phyloP scores from a whole-genome alignment of 1,140 invertebrate genomes.

The Ceratina australensis region DNA sequence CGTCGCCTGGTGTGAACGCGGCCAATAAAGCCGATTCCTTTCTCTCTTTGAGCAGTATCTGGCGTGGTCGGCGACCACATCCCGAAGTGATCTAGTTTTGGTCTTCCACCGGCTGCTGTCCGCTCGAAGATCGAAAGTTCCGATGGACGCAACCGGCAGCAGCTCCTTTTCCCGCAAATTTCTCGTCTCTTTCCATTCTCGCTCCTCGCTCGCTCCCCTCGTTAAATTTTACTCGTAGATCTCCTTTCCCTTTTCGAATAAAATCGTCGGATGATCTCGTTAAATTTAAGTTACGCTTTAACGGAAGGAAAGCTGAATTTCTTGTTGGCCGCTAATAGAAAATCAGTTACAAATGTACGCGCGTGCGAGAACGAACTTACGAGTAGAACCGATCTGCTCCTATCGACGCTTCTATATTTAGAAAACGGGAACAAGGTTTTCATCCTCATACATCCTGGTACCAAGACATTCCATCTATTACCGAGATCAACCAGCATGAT shows the following conservation, averaged over 20 bases:
- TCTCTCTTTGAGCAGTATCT: conserved; percentile 44
- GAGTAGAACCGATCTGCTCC: conserved; percentile 19
- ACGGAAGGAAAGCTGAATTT: neutral
- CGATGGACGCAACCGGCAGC: neutral
- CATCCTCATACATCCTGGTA: conserved; percentile 57
- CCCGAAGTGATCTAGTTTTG: conserved; percentile 46
- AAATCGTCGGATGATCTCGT: neutral
- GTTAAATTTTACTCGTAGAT: neutral
- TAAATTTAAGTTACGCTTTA: neutral
- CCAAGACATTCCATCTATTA: conserved; percentile 18
- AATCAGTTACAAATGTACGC: conserved; percentile 31
- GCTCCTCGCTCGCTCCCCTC: too few relatives aligned
- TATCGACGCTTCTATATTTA: conserved; percentile 65
- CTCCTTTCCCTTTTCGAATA: neutral
- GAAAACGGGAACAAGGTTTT: conserved; percentile 70
- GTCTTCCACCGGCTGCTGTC: conserved; percentile 13
- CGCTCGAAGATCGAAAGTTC: conserved; percentile 41
- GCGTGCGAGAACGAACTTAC: conserved; percentile 19
- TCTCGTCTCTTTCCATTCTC: neutral
- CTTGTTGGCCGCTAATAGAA: conserved; percentile 15
- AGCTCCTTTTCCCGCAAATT: conserved; percentile 16
- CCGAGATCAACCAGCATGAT: too few relatives aligned
- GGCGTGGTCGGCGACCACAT: conserved; percentile 40
- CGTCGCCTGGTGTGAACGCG: conserved; percentile 32
- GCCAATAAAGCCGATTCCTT: conserved; percentile 46